Evolutionary conservation across 2,113 vertebrate species (phyloP), one percentile per base, ranked within the genome.

Genomic region (Coptodon bakossiorum): DNA sequence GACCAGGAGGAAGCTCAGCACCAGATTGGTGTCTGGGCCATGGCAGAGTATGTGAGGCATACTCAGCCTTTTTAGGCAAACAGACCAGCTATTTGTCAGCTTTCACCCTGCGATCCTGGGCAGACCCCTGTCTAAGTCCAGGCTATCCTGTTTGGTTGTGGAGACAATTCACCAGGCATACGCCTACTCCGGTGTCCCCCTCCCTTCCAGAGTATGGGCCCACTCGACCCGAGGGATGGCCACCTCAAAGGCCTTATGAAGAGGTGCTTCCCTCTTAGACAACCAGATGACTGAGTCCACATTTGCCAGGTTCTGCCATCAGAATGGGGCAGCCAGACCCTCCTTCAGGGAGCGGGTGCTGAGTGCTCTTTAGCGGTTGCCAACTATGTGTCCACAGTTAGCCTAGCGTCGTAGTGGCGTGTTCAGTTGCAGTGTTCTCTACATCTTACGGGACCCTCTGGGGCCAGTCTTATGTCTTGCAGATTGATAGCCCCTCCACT

Each of bases 101-200:
- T 57, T 57, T 57, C 24, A 57, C 1, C 0, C 12, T 57, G 54
- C 12, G 24, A 57, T 57, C 54, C 54, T 57, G 54, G 12, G 54
- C 3, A 2, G 24, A 57, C 24, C 4, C 54, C 54, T 29, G 54
- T 57, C 54, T 3, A 57, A 57, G 54, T 57, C 54, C 54, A 57
- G 54, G 27, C 54, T 57, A 14, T 57, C 54, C 12, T 57, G 54
- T 57, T 57, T 57, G 0, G 1, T 29, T 57, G 24, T 57, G 13
- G 56, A 57, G 24, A 14, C 24, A 57, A 29, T 57, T 57, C 24
- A 57, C 4, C 24, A 57, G 54, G 7, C 7, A 27, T 29, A 57
- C 0, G 12, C 24, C 54, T 57, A 57, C 54, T 57, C 24, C 6
- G 54, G 24, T 57, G 7, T 0, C 54, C 24, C 12, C 54, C 54